Evolutionary conservation across 1,140 invertebrate genomes (phyloP), one percentile per base, ranked within the genome.

Genomic region (Marisa cornuarietis): DNA sequence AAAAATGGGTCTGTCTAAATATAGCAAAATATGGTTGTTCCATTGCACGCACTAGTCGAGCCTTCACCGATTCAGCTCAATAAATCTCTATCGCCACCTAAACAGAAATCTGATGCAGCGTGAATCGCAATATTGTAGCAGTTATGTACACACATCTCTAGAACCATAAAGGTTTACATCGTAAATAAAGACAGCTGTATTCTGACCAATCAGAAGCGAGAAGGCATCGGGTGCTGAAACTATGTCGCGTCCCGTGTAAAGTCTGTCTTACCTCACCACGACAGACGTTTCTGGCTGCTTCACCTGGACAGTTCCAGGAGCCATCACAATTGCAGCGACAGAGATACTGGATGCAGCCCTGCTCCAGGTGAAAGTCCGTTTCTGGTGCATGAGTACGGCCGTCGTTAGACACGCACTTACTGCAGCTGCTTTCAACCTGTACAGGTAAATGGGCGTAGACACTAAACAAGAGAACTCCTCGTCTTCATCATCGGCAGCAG

Each of bases 251-350:
- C 3, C 3, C 7, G 4, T 18, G n/a, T 63, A 22, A 13, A 68
- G n/a, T 66, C 10, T 68, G 13, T 13, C 76, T 77, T 14, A 77
- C 76, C 79, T 84, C 83, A 24, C 78, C 80, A 18, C 77, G 76
- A 66, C 87, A 88, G 13, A 82, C 81, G 77, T 86, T 80, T 14
- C 82, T 81, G 11, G 84, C 82, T 24, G 74, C 74, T 66, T 83
- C 78, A 24, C 83, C 84, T 7, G 87, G 85, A 61, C 85, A 87
- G 20, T 79, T 75, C 85, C 85, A 86, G 13, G 82, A 81, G 4
- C 86, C 84, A n/a, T 85, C 82, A 78, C 86, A 87, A 22, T 83
- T 83, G 68, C 86, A 86, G 65, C 65, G 80, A 61, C 86, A 88
- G 31, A 83, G 76, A 61, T 82, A 83, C 24, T 85, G 75, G 42